These are phyloP conservation scores for Scleropages formosus DNA, from an alignment of 2,797 vertebrate genomes.

Conservation along the genomic window DNA sequence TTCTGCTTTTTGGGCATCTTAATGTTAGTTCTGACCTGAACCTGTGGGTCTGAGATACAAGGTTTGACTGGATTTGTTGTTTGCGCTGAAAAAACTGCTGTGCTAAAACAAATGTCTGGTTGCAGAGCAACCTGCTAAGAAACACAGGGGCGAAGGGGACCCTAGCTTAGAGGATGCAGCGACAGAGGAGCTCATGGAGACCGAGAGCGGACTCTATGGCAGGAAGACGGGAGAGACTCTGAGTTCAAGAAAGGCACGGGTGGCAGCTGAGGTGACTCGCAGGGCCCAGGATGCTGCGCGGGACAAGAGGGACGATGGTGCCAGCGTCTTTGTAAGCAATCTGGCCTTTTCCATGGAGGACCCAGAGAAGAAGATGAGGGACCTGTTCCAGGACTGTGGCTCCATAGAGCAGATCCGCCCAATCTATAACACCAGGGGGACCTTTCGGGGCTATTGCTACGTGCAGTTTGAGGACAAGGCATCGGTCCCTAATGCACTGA, in stretches of 20 bases:
- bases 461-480: constrained; percentile 80
- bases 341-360: constrained; percentile 81
- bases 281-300: constrained; percentile 63
- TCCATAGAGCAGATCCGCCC: constrained; percentile 78
- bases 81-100: no score
- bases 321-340: constrained; percentile 94
- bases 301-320: constrained; percentile 77
- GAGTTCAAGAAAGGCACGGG: constrained; percentile 59
- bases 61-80: no score
- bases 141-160: constrained; percentile 65
- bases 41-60: no score
- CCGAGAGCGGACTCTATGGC: constrained; percentile 67
- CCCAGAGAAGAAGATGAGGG: constrained; percentile 75
- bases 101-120: not conserved
- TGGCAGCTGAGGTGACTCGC: constrained; percentile 38
- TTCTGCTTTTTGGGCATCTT: no score
- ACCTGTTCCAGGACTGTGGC: constrained; percentile 80
- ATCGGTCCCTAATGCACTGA: constrained; percentile 74
- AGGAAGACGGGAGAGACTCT: constrained; percentile 46
- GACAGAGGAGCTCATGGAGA: constrained; percentile 68
- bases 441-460: constrained; percentile 89
- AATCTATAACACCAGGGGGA: constrained; percentile 76
- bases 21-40: no score
- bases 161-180: constrained; percentile 30
- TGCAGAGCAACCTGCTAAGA: constrained; percentile 76